Base-by-base conservation (phyloP, 2,797 vertebrate genomes). In the Tadarida brasiliensis region DNA sequence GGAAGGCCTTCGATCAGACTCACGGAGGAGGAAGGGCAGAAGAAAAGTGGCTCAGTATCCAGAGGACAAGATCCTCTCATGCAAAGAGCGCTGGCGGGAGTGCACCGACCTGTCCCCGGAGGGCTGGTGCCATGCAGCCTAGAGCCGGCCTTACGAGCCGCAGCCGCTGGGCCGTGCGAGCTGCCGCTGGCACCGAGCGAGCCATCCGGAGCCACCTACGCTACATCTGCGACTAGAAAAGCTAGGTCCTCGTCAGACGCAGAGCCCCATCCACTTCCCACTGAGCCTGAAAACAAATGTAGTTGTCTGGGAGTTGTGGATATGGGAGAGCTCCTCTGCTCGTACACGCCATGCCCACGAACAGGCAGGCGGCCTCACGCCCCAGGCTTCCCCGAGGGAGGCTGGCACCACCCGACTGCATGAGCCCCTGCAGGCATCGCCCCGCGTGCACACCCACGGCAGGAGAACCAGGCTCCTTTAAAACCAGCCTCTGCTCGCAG, bases 231-330 rank as follows among this genome's bases (percentile, higher is more conserved):
- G 99, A 98, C 99, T 99, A 99, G 99, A 99, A 99, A 99, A 99
- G 98, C 99, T 99, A 98, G 99, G 97, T 99, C 99, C 98, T 99
- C 99, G 97, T 99, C 99, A 97, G 99, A 99, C 98, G 99, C 99
- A 96, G 99, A 99, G 98, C 99, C 99, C 99, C 99, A 99, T 98
- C 99, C 99, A 98, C 99, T 99, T 99, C 99, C 99, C 99, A 99
- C 99, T 99, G 99, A 99, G 98, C 99, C 99, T 99, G 99, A 97
- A 98, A 98, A 98, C 97, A 99, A 99, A 99, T 98, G 98, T 98
- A 99, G 98, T 98, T 94, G 80, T 98, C 98, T 91, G 98, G 98
- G 94, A 98, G 98, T 98, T 94, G 97, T 93, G 96, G 16, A 95
- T 22, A 97, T 28, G 90, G 70, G 6, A 97, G 71, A 98, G 12